Conservation (phyloP, 2,888 invertebrate genomes). For the Alentia gelatinosa region DNA sequence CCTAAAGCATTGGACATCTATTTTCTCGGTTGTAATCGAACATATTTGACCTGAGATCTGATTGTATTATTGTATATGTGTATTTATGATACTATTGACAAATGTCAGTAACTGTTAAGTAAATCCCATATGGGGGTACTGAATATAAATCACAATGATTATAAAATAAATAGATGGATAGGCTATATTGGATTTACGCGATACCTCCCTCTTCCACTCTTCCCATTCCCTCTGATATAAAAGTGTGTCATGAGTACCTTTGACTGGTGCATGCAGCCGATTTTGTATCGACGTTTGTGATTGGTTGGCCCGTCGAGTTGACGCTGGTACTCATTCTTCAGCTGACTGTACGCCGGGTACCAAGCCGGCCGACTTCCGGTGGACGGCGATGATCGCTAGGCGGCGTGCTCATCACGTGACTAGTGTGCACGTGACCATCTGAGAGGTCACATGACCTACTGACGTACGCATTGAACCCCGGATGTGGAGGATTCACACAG, state of each 20-base stretch:
- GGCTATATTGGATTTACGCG: background rate
- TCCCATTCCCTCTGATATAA: background rate
- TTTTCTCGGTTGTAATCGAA: no score
- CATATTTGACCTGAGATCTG: no score
- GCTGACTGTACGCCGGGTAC: background rate
- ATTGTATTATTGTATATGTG: no score
- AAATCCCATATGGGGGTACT: no score
- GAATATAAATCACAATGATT: no score
- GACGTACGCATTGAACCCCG: no score
- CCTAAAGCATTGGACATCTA: no score
- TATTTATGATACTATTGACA: no score
- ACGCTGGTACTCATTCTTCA: background rate
- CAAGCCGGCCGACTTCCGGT: background rate
- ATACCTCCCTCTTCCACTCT: background rate
- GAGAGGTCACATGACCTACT: background rate
- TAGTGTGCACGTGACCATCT: background rate
- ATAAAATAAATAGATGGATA: no score
- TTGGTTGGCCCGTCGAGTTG: background rate
- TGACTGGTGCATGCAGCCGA: background rate
- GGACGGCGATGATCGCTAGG: background rate
- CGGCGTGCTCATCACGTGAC: background rate
- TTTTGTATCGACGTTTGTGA: background rate
- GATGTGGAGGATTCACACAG: no score
- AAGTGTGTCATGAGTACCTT: background rate
- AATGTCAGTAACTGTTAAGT: no score